Conservation (phyloP, 2,113 vertebrate species). For the Turdus rufiventris region DNA sequence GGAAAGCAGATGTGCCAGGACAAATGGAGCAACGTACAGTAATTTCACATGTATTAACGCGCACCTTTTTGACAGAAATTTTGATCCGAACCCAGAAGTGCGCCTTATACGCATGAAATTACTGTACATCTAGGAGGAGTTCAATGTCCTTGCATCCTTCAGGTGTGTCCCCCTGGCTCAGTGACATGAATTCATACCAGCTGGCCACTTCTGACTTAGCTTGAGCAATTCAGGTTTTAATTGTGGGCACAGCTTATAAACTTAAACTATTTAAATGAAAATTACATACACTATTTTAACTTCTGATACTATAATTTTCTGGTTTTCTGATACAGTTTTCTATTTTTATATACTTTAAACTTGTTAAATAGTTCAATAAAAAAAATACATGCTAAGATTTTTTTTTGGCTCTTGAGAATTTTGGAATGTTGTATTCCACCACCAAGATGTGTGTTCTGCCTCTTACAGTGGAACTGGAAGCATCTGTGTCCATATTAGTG, state of each 20-base stretch:
- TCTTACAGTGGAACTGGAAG: background rate
- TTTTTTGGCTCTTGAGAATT: background rate
- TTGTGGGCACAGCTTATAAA: background rate
- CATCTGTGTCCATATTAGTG: background rate
- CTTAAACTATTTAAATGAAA: background rate
- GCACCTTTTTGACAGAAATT: too few species aligned
- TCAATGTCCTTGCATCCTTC: background rate
- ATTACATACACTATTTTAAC: background rate
- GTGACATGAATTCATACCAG: background rate
- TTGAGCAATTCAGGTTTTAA: background rate
- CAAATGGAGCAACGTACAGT: rapidly evolving
- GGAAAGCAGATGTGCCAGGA: background rate
- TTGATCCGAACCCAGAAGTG: too few species aligned
- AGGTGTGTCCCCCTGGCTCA: background rate
- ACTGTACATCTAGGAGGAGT: background rate
- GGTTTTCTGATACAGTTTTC: background rate
- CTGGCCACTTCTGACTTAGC: background rate
- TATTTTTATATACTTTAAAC: background rate
- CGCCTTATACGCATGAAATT: too few species aligned
- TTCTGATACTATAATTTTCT: background rate
- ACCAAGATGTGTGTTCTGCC: background rate
- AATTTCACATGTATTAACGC: too few species aligned
- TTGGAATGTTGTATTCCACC: background rate
- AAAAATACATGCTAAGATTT: background rate
- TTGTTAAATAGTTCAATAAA: background rate